Conservation (phyloP, 2,113 vertebrate genomes). For the Saguinus imperator region DNA sequence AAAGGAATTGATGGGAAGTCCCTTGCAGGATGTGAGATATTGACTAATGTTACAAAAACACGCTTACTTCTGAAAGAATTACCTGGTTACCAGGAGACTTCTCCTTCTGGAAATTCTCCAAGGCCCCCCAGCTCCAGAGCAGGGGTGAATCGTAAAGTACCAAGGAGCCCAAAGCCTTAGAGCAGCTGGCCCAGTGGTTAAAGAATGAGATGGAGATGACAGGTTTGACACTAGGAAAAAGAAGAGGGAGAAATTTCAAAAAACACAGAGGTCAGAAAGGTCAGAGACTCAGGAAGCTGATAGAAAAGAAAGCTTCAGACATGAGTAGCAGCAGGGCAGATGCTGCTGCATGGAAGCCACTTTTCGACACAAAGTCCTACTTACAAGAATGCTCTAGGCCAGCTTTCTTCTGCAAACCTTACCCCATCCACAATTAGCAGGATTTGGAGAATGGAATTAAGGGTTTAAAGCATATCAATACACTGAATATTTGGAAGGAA, state of each 20-base stretch:
- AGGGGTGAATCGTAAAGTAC: background rate
- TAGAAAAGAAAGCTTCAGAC: background rate
- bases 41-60: background rate
- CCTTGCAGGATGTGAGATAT: background rate
- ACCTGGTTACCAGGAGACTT: background rate
- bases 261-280: background rate
- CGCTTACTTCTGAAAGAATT: background rate
- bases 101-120: background rate
- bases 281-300: background rate
- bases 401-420: background rate
- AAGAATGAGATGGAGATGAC: background rate
- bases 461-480: background rate
- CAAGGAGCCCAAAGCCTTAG: background rate
- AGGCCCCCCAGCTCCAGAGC: background rate
- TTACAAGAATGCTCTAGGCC: background rate
- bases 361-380: background rate
- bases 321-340: background rate
- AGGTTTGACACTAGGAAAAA: background rate
- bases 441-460: background rate
- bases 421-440: background rate
- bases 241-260: background rate
- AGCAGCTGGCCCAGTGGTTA: background rate
- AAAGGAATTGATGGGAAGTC: background rate
- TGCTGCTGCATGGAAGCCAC: background rate
- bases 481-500: background rate